These are phyloP conservation scores for Chaetodon auriga DNA, from an alignment of 2,113 vertebrate species.

Conservation along the genomic window DNA sequence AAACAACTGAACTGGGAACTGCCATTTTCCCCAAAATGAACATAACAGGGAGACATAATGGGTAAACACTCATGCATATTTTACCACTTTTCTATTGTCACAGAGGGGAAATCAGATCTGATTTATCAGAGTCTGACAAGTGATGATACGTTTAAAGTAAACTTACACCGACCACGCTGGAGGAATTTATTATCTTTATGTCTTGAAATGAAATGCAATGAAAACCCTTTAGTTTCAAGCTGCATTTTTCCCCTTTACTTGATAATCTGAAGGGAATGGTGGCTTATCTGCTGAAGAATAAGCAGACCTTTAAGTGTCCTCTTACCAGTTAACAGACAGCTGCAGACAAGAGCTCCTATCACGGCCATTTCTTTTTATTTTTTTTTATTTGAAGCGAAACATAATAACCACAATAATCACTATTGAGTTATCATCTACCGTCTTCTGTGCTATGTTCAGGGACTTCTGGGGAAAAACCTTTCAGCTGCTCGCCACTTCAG, in stretches of 20 bases:
- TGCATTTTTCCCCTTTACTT: not conserved
- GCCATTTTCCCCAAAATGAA: not conserved
- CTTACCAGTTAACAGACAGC: not conserved
- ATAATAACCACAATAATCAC: not conserved
- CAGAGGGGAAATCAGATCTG: not conserved
- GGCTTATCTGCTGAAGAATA: not conserved
- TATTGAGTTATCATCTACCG: no score
- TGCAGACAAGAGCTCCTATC: not conserved
- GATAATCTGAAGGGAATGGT: not conserved
- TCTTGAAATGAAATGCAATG: not conserved
- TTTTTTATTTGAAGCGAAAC: not conserved
- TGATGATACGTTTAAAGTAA: not conserved
- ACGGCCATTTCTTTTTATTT: no score
- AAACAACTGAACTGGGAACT: not conserved
- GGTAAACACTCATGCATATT: constrained; percentile 25
- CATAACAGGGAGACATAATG: not conserved
- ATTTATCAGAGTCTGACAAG: not conserved
- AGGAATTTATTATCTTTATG: no score
- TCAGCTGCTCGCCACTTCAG: no score
- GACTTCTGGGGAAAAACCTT: no score
- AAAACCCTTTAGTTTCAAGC: not conserved
- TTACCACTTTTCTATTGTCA: not conserved
- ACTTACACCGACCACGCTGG: no score
- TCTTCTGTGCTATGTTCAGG: no score
- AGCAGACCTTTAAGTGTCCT: not conserved